These are phyloP conservation scores for Lycaon pictus DNA, from an alignment of 2,113 vertebrate genomes.

Conservation along the genomic window DNA sequence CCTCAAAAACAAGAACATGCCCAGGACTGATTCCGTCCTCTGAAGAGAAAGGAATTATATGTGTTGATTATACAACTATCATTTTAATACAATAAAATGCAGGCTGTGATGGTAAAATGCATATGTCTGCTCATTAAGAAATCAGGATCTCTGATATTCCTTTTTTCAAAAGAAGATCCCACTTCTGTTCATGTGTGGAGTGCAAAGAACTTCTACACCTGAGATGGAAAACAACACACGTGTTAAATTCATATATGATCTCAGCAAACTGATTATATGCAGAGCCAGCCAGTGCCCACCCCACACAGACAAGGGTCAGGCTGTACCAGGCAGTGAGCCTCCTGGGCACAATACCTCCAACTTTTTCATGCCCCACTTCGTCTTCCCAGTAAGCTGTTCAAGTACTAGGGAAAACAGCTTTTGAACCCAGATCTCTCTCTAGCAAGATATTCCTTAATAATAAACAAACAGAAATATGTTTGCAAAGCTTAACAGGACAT, in stretches of 20 bases:
- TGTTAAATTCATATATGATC: neutral
- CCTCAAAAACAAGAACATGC: neutral
- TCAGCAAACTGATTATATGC: neutral
- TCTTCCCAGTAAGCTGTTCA: neutral
- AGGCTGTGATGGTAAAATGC: neutral
- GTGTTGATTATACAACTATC: neutral
- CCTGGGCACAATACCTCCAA: neutral
- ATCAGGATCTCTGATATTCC: neutral
- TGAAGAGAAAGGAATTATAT: neutral
- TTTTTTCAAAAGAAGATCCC: neutral
- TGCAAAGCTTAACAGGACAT: neutral
- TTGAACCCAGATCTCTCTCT: neutral
- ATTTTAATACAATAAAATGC: constrained; percentile 1
- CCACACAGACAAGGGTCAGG: neutral
- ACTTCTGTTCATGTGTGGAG: neutral
- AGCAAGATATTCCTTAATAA: neutral
- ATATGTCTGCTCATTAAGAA: neutral
- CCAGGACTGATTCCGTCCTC: neutral
- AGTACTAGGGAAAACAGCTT: neutral
- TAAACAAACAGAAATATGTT: neutral
- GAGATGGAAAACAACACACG: neutral
- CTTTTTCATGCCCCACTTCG: neutral
- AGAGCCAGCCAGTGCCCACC: neutral
- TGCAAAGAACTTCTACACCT: neutral
- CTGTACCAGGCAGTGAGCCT: neutral